Base-by-base conservation (phyloP, 2,113 vertebrate genomes). In the Corythornis cristatus region DNA sequence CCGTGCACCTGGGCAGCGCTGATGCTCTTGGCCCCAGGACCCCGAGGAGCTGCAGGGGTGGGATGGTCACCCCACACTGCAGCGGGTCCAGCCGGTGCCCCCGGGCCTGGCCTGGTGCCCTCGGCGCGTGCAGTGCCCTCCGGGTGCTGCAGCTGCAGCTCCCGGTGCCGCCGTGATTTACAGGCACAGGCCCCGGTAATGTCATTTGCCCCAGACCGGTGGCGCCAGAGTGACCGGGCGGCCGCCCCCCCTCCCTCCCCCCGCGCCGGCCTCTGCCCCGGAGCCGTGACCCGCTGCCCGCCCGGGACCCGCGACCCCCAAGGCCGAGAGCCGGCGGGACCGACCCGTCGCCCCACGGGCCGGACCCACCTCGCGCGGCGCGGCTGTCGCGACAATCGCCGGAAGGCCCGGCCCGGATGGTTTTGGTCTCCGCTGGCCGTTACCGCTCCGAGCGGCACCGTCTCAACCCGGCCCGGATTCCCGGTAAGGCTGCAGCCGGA, bases 201-300 rank as follows among this genome's bases (percentile, higher is more conserved):
- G 91, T 96, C 95, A 92, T 96, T 96, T 95, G 67, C 93, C 93
- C 93, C 91, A 95, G 95, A 95, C 91, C 62, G 57, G 91, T 92
- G 95, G 95, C 95, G 89, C 95, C 95, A 88, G 86, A 37, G 88
- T 68, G 83, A 51, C 88, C 82, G 68, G 67, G 54, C 9, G 8
- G 33, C 54, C 21, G 12, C 64, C 72, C 43, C 65, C 57, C 26
- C 5, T 21, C 15, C 33, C 58, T 15, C 15, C 45, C 61, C 35
- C 33, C 58, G 9, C 15, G 3, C 50, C 71, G n/a, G 35, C 42
- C 68, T 12, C 64, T 64, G 67, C 53, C 87, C 89, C 48, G 48
- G 50, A 76, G 80, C 77, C 45, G 21, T 76, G 90, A 93, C 90
- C 92, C 67, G 4, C 45, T 6, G 15, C 40, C 28, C 46, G 12